Conservation (phyloP, 2,797 vertebrate species). For the Anguilla anguilla region DNA sequence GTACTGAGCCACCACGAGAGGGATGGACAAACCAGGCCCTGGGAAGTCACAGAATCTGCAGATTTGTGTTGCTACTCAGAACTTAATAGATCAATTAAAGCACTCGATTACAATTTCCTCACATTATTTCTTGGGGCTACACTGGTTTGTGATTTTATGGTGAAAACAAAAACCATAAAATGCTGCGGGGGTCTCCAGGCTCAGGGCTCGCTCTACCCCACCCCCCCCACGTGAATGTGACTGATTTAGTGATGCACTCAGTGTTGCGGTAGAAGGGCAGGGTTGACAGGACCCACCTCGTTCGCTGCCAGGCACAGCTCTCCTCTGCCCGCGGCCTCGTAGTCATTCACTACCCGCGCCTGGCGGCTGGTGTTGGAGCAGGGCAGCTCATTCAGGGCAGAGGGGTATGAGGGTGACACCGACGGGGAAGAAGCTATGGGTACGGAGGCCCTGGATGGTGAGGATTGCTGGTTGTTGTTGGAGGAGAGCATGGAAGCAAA, state of each 20-base stretch:
- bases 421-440: constrained; percentile 59
- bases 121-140: not conserved
- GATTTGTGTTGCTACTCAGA: not conserved
- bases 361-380: constrained; percentile 74
- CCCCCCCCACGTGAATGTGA: too few species aligned
- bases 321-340: constrained; percentile 81
- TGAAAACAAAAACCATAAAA: not conserved
- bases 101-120: not conserved
- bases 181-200: not conserved
- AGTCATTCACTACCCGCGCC: constrained; percentile 83
- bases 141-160: not conserved
- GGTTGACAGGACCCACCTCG: constrained; percentile 70
- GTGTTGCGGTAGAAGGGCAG: not conserved
- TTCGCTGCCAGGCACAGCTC: constrained; percentile 83
- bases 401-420: constrained; percentile 67
- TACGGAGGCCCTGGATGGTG: constrained; percentile 59
- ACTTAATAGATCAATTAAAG: not conserved
- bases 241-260: too few species aligned
- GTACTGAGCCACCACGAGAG: not conserved
- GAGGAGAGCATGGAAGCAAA: constrained; percentile 84
- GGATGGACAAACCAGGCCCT: not conserved
- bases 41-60: not conserved
- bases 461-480: constrained; percentile 86
- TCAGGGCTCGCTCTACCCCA: not conserved
- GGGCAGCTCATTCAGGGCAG: constrained; percentile 71